Base-by-base conservation (phyloP, 2,888 invertebrate genomes). In the Dasypogon diadema region DNA sequence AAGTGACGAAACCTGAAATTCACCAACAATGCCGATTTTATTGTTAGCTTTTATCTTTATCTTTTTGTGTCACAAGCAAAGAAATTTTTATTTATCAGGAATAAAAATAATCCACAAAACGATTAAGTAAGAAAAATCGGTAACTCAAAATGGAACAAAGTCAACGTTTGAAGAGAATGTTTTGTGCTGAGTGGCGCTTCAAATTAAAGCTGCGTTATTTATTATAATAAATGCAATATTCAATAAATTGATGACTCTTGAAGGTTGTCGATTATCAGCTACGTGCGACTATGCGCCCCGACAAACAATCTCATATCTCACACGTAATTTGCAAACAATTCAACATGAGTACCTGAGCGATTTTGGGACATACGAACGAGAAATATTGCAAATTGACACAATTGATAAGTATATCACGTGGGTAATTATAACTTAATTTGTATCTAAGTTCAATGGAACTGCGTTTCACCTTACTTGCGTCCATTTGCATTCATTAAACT, bases 241-340 rank as follows among this genome's bases (percentile, higher is more conserved):
- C 37, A 21, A 60, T 60, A 37, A 18, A 60, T 60, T 37, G 60
- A 60, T 60, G 60, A 60, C 60, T 60, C 16, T 60, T 60, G 37
- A 60, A 34, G 37, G 37, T 60, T 60, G 37, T 34, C 60, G 37
- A 60, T 60, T 60, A 60, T 60, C 60, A 60, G 21, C 18, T 60
- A 60, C 60, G 60, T 60, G 60, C 34, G 18, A 18, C 16, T 34
- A 60, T 60, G 60, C 37, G 37, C 34, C 37, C n/a, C 18, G 21
- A 18, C 42, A 60, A 60, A 37, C 42, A 60, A 60, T 60, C 26
- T 60, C 60, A 16, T n/a, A n/a, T 26, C 26, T 37, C 34, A 60
- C 8, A n/a, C n/a, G n/a, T n/a, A n/a, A 60, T 60, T 60, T 60
- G 37, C 60, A 60, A 60, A 60, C 60, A 60, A 60, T 60, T 16